Evolutionary conservation across 2,113 vertebrate species (phyloP).

Genomic region (Capreolus pygargus): DNA sequence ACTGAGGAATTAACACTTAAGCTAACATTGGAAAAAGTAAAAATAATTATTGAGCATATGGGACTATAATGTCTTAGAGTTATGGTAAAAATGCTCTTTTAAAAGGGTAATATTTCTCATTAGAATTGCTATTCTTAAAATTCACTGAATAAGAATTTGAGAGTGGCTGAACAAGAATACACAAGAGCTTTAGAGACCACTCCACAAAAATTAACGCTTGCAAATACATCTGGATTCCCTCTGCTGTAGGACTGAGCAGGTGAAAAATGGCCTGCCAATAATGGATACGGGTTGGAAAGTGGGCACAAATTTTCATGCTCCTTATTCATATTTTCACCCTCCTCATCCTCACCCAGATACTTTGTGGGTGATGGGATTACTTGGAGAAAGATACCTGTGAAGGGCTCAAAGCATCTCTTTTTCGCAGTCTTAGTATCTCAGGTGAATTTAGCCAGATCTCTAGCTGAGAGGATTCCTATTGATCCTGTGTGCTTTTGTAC

Average conservation of each 20-base stretch:
- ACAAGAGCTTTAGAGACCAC: background rate
- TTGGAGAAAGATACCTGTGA: background rate
- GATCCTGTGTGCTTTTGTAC: background rate
- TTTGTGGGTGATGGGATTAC: background rate
- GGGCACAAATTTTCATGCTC: background rate
- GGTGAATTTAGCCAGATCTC: background rate
- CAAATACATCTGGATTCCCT: background rate
- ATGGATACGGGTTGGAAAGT: background rate
- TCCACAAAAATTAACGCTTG: background rate
- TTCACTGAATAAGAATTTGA: background rate
- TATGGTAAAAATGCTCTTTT: constrained; percentile 1
- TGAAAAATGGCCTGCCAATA: background rate
- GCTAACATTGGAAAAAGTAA: background rate
- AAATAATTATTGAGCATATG: background rate
- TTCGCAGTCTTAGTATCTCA: background rate
- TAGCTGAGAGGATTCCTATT: background rate
- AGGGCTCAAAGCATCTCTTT: background rate
- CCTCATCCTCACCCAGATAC: background rate
- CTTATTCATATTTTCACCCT: background rate
- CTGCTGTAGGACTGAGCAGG: background rate
- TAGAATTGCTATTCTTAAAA: background rate
- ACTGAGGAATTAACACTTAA: background rate
- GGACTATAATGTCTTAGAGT: background rate
- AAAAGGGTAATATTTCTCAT: background rate
- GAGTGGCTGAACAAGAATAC: background rate